Conservation (phyloP, 2,797 vertebrate species). For the Simalia tracyae region DNA sequence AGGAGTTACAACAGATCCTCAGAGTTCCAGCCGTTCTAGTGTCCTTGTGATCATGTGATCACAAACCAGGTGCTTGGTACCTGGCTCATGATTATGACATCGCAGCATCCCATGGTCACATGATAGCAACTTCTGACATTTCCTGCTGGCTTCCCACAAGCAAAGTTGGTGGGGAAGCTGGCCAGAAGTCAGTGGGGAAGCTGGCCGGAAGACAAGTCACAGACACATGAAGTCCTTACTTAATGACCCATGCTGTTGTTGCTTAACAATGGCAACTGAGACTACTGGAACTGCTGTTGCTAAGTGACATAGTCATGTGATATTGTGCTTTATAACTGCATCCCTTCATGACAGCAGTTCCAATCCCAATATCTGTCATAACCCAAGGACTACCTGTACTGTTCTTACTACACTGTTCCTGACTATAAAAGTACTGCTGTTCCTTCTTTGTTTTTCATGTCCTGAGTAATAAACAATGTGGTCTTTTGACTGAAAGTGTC, state of each 20-base stretch:
- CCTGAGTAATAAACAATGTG: no score
- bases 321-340: background rate
- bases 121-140: background rate
- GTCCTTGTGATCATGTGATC: background rate
- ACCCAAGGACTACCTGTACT: no score
- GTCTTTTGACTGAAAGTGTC: no score
- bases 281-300: background rate
- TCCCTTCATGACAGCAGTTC: background rate
- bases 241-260: background rate
- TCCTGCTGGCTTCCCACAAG: background rate
- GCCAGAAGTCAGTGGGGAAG: background rate
- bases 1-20: background rate
- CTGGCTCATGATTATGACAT: background rate
- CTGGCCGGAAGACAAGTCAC: background rate
- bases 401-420: no score
- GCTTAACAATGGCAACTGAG: background rate
- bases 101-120: background rate
- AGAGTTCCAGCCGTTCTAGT: background rate
- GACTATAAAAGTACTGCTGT: no score
- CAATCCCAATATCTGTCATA: background rate
- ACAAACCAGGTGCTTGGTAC: background rate
- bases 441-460: no score
- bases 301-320: background rate
- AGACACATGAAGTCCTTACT: background rate
- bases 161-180: background rate